These are phyloP conservation scores for Natator depressus DNA, from an alignment of 2,113 vertebrate species.

Conservation along the genomic window DNA sequence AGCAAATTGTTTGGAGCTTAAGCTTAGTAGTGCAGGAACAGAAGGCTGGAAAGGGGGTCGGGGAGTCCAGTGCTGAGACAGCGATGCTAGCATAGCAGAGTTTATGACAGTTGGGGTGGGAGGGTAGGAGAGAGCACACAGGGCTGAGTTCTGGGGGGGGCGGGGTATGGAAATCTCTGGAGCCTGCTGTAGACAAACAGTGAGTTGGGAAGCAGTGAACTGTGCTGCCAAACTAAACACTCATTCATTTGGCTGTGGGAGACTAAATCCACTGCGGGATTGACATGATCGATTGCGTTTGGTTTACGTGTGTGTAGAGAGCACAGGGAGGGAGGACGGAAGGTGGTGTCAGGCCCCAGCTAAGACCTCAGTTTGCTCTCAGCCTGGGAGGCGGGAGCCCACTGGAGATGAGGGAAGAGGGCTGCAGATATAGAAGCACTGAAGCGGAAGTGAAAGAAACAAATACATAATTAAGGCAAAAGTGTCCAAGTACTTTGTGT, in stretches of 20 bases:
- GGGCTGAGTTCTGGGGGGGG: background rate
- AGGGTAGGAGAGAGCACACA: background rate
- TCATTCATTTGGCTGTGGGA: slow-evolving; percentile 25
- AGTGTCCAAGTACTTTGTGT: background rate
- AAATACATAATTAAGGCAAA: slow-evolving; percentile 2
- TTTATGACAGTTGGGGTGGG: slow-evolving; percentile 27
- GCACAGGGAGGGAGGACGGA: slow-evolving; percentile 3
- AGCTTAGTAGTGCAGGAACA: slow-evolving; percentile 18
- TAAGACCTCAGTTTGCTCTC: background rate
- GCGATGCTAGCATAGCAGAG: slow-evolving; percentile 66
- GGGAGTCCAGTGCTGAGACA: background rate
- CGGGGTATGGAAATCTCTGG: slow-evolving; percentile 55
- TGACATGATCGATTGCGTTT: slow-evolving; percentile 40
- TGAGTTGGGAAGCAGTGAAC: slow-evolving; percentile 49
- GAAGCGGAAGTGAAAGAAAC: background rate
- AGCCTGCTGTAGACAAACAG: slow-evolving; percentile 50
- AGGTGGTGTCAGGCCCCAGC: background rate
- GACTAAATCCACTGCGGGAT: slow-evolving; percentile 36
- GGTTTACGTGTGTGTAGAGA: background rate
- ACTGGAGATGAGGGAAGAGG: background rate
- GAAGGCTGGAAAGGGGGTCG: slow-evolving; percentile 55
- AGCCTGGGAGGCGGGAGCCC: background rate
- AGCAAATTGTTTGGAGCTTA: slow-evolving; percentile 63
- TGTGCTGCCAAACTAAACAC: slow-evolving; percentile 48
- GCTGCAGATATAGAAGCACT: background rate